Evolutionary conservation across 2,888 invertebrate species (phyloP).

Genomic region (Atrina japonica): DNA sequence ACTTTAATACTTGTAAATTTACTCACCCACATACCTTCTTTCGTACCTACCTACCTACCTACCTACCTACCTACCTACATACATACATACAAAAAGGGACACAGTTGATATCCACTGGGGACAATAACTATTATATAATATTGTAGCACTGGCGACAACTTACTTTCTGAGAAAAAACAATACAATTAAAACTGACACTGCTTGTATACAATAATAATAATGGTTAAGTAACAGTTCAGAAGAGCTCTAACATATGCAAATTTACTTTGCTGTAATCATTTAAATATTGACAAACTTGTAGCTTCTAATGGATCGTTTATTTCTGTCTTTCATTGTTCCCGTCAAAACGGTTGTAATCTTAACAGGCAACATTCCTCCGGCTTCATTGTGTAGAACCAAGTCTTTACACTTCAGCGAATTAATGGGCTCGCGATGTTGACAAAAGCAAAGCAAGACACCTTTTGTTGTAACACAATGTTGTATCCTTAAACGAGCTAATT

Average conservation of each 20-base stretch:
- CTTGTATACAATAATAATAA: slow-evolving; percentile 3
- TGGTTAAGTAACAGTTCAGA: slow-evolving; percentile 21
- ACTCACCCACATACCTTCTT: too few species aligned
- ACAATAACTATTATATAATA: slow-evolving; percentile 17
- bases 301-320: slow-evolving; percentile 25
- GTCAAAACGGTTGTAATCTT: slow-evolving; percentile 13
- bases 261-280: slow-evolving; percentile 15
- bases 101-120: too few species aligned
- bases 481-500: slow-evolving; percentile 30
- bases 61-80: too few species aligned
- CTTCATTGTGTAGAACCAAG: slow-evolving; percentile 2
- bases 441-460: slow-evolving; percentile 16
- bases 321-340: slow-evolving; percentile 1
- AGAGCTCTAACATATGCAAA: slow-evolving; percentile 1
- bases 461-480: slow-evolving; percentile 30
- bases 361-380: slow-evolving; percentile 5
- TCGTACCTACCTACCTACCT: too few species aligned
- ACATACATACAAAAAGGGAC: too few species aligned
- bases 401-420: slow-evolving; percentile 24
- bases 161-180: slow-evolving; percentile 6
- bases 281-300: slow-evolving; percentile 25
- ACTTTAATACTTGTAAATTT: too few species aligned
- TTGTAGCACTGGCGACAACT: slow-evolving; percentile 3
- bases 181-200: slow-evolving; percentile 6
- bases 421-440: slow-evolving; percentile 21